phyloP scores from a whole-genome alignment of 1,140 invertebrate species.

The Euwallacea similis region DNA sequence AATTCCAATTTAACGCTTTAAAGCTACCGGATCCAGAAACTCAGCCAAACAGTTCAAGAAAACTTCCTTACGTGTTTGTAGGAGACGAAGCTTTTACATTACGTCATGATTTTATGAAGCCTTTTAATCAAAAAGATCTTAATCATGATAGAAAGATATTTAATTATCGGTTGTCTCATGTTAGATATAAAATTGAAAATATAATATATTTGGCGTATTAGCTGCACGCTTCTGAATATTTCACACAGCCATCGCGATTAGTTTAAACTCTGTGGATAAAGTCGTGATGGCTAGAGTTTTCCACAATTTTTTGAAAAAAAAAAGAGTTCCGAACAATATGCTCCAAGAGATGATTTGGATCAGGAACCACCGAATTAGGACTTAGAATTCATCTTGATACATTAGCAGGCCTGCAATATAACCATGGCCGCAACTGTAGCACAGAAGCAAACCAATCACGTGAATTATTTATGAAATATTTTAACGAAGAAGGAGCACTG shows the following conservation, averaged over 20 bases:
- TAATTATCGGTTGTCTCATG: constrained; percentile 29
- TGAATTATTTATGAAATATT: too few species aligned
- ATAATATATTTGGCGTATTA: constrained; percentile 32
- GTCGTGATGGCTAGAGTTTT: too few species aligned
- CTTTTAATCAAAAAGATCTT: constrained; percentile 11
- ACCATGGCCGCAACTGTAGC: too few species aligned
- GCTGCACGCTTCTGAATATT: constrained; percentile 24
- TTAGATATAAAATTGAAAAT: constrained; percentile 18
- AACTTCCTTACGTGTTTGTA: constrained; percentile 11
- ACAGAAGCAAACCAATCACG: too few species aligned
- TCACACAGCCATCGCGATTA: constrained; percentile 23
- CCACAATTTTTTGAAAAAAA: too few species aligned
- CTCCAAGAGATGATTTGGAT: too few species aligned
- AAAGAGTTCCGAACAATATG: too few species aligned
- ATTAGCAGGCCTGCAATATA: too few species aligned
- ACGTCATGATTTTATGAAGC: constrained; percentile 19
- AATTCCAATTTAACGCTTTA: too few species aligned
- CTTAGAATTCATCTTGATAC: too few species aligned
- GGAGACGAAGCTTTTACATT: constrained; percentile 30
- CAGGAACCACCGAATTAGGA: too few species aligned
- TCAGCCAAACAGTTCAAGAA: not conserved
- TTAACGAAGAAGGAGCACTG: too few species aligned
- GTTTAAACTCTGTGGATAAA: constrained; percentile 21
- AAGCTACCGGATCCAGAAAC: constrained; percentile 8
- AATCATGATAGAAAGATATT: constrained; percentile 13